Evolutionary conservation across 2,888 invertebrate species (phyloP).

Genomic region (Uropetala carovei): DNA sequence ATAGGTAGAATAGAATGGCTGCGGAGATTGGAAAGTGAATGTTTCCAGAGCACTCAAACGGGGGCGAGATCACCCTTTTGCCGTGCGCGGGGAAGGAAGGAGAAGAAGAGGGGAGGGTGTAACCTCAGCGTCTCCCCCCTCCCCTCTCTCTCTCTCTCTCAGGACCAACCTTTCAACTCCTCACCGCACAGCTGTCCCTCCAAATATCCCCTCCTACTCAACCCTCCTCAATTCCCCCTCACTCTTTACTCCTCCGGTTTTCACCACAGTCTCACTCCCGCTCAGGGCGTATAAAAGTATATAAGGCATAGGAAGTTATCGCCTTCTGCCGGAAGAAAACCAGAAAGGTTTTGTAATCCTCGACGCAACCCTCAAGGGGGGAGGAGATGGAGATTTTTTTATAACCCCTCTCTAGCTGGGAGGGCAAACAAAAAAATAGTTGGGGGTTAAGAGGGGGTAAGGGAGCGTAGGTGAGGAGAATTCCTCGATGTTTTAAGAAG

Average conservation of each 20-base stretch:
- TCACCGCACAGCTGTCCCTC: slow-evolving; percentile 15
- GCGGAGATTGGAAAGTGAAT: slow-evolving; percentile 23
- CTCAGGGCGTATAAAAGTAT: not conserved
- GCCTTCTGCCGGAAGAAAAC: not conserved
- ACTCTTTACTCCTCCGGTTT: not conserved
- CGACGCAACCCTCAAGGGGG: slow-evolving; percentile 11
- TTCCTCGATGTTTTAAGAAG: not conserved
- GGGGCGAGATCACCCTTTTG: slow-evolving; percentile 1
- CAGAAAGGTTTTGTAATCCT: slow-evolving; percentile 10
- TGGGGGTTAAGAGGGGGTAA: too few relatives aligned
- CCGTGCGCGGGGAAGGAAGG: not conserved
- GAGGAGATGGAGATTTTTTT: not conserved
- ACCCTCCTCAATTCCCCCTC: not conserved
- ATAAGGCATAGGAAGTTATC: not conserved
- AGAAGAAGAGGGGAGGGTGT: not conserved
- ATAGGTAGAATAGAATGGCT: not conserved
- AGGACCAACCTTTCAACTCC: slow-evolving; percentile 16
- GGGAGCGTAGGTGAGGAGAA: not conserved
- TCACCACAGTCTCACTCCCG: too few relatives aligned
- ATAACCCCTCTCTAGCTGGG: not conserved
- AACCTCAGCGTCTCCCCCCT: not conserved
- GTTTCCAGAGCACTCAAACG: slow-evolving; percentile 17
- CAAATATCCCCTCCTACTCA: not conserved
- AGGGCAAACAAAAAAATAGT: not conserved
- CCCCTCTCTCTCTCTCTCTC: not conserved